Conservation (phyloP, 1,140 invertebrate species). For the Zelostemma sp. region DNA sequence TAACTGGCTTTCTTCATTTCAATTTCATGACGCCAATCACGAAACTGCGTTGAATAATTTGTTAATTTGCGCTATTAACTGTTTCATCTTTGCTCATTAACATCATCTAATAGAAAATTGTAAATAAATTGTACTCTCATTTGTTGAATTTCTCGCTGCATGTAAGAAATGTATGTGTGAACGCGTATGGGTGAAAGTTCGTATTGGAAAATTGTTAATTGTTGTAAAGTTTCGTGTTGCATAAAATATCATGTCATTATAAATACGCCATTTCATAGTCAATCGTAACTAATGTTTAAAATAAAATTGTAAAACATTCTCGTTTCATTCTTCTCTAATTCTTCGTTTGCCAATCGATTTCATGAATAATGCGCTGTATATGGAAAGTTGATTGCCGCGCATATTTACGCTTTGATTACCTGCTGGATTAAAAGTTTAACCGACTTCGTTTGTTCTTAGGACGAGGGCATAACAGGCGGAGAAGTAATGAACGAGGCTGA, state of each 20-base stretch:
- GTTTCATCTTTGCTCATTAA: no score
- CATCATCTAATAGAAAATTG: not conserved
- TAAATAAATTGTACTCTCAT: not conserved
- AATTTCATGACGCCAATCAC: no score
- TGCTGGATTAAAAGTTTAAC: slow-evolving; percentile 9
- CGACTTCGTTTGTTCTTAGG: slow-evolving; percentile 50
- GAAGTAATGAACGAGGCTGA: slow-evolving; percentile 54
- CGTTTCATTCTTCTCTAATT: no score
- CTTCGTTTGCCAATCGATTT: not conserved
- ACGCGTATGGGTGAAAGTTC: not conserved
- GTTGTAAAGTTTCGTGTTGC: no score
- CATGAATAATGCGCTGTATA: not conserved
- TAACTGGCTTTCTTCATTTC: no score
- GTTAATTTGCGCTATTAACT: no score
- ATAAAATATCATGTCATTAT: no score
- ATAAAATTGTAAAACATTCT: no score
- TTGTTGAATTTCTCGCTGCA: not conserved
- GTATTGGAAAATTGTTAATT: no score
- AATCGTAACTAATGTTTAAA: no score
- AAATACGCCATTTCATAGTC: no score
- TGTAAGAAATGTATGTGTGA: not conserved
- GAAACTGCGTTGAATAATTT: no score
- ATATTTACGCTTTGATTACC: not conserved
- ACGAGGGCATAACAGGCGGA: slow-evolving; percentile 57
- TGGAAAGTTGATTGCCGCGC: not conserved